A percentile compares a stretch with the other conserved stretches of the same genome.
Conservation (phyloP, 2,888 invertebrate genomes). For the Xylota segnis region DNA sequence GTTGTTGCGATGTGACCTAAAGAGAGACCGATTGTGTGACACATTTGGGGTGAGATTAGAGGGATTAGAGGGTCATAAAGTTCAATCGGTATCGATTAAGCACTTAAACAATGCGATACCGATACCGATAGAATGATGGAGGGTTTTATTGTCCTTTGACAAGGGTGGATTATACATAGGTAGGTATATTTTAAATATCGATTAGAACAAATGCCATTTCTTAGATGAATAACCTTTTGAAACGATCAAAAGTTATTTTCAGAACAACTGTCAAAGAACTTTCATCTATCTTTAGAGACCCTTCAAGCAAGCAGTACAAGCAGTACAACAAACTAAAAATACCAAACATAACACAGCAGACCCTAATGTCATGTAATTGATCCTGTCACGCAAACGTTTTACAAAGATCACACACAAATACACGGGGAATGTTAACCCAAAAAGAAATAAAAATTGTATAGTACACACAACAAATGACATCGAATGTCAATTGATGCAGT, state of each 20-base stretch:
- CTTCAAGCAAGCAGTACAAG: too few species aligned
- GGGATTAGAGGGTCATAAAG: constrained; percentile 58
- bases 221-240: neutral
- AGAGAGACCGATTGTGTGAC: constrained; percentile 41
- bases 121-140: neutral
- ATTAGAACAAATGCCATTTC: too few species aligned
- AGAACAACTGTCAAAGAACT: neutral
- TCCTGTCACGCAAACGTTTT: constrained; percentile 47
- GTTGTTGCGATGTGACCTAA: constrained; percentile 49
- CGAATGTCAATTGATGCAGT: constrained; percentile 50
- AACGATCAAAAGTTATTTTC: neutral
- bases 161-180: neutral
- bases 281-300: neutral
- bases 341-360: too few species aligned
- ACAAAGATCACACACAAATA: constrained; percentile 27
- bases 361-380: constrained; percentile 29
- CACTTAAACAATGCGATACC: neutral
- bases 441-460: constrained; percentile 2
- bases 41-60: constrained; percentile 61
- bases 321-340: too few species aligned
- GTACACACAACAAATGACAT: constrained; percentile 35
- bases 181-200: neutral
- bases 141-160: neutral
- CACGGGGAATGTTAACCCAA: neutral
- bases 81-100: constrained; percentile 68